A percentile compares a stretch with the other conserved stretches of the same genome.
Evolutionary conservation across 2,888 invertebrate species (phyloP).

Genomic region (Coenonympha glycerion): DNA sequence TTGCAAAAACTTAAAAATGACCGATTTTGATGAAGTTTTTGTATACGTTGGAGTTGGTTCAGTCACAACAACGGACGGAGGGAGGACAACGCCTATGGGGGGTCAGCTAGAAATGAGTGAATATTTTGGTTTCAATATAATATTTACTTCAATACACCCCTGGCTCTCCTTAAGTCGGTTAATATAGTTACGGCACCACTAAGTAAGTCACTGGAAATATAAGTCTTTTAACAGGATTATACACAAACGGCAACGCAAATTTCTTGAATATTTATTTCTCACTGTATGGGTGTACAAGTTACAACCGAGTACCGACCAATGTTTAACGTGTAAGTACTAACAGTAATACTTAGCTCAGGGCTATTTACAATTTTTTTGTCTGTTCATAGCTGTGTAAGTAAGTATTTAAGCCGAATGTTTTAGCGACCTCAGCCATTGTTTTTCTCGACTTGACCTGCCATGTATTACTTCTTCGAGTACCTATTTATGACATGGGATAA

Average conservation of each 20-base stretch:
- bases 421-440: neutral
- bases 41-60: no score
- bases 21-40: no score
- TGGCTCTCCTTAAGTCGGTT: slow-evolving; percentile 46
- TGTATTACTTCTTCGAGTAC: no score
- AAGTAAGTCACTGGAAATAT: slow-evolving; percentile 47
- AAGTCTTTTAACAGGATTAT: slow-evolving; percentile 58
- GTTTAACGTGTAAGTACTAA: neutral
- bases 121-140: neutral
- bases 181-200: slow-evolving; percentile 59
- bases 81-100: no score
- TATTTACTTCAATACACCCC: slow-evolving; percentile 35
- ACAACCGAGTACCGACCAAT: neutral
- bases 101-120: no score
- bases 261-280: slow-evolving; percentile 4
- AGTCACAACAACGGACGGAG: no score
- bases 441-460: neutral
- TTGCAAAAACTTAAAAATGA: no score
- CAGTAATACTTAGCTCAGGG: neutral
- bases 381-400: slow-evolving; percentile 3
- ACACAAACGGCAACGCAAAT: slow-evolving; percentile 8
- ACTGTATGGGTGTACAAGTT: neutral
- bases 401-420: slow-evolving; percentile 1
- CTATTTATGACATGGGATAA: no score
- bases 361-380: neutral